These are phyloP conservation scores for Xestia xanthographa DNA, from an alignment of 2,888 invertebrate genomes.

Conservation along the genomic window DNA sequence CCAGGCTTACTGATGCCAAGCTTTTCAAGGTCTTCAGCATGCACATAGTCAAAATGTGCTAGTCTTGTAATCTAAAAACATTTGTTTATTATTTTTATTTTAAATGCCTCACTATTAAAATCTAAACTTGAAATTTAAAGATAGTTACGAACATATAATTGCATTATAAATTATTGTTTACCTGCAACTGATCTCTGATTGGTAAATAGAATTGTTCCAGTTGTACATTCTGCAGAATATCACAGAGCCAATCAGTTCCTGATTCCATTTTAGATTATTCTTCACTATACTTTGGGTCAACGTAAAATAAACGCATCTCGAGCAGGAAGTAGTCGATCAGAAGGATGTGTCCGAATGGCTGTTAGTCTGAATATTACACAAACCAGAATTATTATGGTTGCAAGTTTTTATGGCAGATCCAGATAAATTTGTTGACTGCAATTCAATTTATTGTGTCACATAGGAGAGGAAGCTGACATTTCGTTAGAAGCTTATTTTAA, in stretches of 20 bases:
- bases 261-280: constrained; percentile 81
- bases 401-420: constrained; percentile 33
- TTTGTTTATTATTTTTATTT: constrained; percentile 9
- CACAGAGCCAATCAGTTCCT: constrained; percentile 95
- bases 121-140: background rate
- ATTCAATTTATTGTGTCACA: constrained; percentile 17
- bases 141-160: background rate
- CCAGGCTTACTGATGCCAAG: constrained; percentile 99
- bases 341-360: constrained; percentile 61
- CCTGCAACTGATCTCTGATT: constrained; percentile 97
- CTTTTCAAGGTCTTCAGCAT: constrained; percentile 97
- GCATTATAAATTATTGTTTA: constrained; percentile 77
- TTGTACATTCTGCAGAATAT: constrained; percentile 96
- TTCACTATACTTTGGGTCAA: constrained; percentile 60
- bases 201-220: constrained; percentile 97
- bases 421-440: constrained; percentile 21
- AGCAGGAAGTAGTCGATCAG: constrained; percentile 78
- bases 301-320: constrained; percentile 80
- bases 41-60: constrained; percentile 99
- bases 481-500: constrained; percentile 12
- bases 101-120: background rate
- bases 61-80: constrained; percentile 94
- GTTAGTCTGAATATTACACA: constrained; percentile 52
- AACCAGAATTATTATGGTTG: constrained; percentile 49
- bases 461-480: background rate